Conservation (phyloP, 2,797 vertebrate genomes). For the Pipistrellus kuhlii region DNA sequence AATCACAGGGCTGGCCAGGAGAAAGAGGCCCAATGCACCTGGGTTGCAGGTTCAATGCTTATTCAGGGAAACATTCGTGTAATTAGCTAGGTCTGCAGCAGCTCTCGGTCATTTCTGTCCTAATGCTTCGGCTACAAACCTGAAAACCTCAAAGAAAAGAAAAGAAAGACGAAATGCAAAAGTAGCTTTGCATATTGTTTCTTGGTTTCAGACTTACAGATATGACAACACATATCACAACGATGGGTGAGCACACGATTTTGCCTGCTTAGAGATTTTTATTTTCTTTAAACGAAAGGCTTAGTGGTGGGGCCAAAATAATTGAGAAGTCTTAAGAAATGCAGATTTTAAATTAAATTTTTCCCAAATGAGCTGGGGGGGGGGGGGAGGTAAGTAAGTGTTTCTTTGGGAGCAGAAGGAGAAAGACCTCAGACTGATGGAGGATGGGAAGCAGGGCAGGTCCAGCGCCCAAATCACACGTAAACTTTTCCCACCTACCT, state of each 20-base stretch:
- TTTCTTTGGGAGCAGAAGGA: constrained; percentile 29
- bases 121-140: constrained; percentile 13
- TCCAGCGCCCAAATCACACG: background rate
- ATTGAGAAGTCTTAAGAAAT: constrained; percentile 55
- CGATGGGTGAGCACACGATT: background rate
- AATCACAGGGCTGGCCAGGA: background rate
- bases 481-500: background rate
- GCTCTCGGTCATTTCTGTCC: constrained; percentile 18
- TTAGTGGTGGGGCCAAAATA: background rate
- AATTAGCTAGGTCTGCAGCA: background rate
- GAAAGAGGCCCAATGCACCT: background rate
- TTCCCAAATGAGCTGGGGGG: constrained; percentile 37
- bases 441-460: background rate
- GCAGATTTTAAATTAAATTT: constrained; percentile 47
- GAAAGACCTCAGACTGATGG: background rate
- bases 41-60: background rate
- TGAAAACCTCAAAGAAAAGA: constrained; percentile 31
- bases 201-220: background rate
- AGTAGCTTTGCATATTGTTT: background rate
- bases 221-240: background rate
- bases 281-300: constrained; percentile 25
- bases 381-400: background rate
- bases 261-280: constrained; percentile 28
- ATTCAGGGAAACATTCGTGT: background rate
- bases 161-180: background rate